Evolutionary conservation across 2,797 vertebrate species (phyloP).

Genomic region (Onychomys arenicola): DNA sequence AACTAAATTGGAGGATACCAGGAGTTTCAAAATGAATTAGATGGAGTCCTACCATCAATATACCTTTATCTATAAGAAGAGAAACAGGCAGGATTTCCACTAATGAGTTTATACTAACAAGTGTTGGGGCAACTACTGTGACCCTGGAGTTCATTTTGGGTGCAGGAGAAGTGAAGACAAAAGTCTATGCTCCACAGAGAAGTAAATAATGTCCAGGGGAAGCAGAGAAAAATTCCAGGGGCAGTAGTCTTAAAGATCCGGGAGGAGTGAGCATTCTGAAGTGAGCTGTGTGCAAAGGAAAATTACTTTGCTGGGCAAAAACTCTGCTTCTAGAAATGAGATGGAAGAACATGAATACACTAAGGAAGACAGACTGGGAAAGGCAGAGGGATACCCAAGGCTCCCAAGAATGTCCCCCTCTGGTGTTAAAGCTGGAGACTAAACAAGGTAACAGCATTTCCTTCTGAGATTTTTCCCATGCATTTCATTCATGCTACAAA

Average conservation of each 20-base stretch:
- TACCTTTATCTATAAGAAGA: background rate
- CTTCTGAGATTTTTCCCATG: constrained; percentile 58
- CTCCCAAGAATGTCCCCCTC: background rate
- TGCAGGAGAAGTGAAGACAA: background rate
- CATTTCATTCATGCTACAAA: constrained; percentile 48
- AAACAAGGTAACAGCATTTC: background rate
- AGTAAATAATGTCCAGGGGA: background rate
- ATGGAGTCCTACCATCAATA: background rate
- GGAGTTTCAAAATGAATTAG: background rate
- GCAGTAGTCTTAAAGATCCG: background rate
- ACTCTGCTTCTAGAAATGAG: background rate
- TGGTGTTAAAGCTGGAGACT: constrained; percentile 14
- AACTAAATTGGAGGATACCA: background rate
- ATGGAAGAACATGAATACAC: constrained; percentile 4
- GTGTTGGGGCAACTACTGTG: background rate
- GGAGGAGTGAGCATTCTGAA: constrained; percentile 9
- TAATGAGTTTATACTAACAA: background rate
- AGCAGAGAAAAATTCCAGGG: constrained; percentile 1
- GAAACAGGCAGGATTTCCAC: background rate
- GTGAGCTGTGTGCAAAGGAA: background rate
- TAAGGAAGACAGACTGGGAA: background rate
- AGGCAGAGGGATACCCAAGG: background rate
- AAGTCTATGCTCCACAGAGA: constrained; percentile 12
- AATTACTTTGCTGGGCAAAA: background rate
- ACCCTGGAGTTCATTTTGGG: background rate